Evolutionary conservation across 92 coral and sea anemone genomes (phyloP), one percentile per base, ranked within the genome.

Genomic region (Parazoanthus darwini): DNA sequence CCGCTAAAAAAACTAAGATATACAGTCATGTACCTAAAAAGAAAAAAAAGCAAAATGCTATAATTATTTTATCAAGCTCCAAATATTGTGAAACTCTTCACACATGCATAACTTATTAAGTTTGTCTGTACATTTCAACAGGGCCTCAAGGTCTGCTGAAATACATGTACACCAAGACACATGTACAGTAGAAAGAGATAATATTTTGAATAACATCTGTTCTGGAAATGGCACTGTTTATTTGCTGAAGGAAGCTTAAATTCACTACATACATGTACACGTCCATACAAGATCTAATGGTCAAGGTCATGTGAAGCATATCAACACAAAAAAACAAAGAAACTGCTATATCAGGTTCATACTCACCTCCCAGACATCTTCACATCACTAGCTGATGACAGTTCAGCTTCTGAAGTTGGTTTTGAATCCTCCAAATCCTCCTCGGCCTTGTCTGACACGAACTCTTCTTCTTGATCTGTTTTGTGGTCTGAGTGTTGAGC

Each of bases 311-410:
- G 70, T 22, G 25, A 63, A 63, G 20, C 58, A 51, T 51, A 0
- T 14, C 78, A 74, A 35, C 8, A n/a, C 39, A 11, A 76, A 20
- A 20, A 22, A 20, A 37, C 10, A 6, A 76, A 42, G 48, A 76
- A 39, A 22, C 13, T 18, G 29, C 8, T 37, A 33, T 9, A 76
- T 18, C 42, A 39, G 48, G 54, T 10, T 39, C 80, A 26, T 16
- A 44, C 35, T 76, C 42, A 76, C 80, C 80, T 76, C 15, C 33
- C 54, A 37, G 80, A 76, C 13, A 33, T 76, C 50, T 76, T 76
- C 33, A 76, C 80, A 76, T 76, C 51, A 22, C 80, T 76, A 3
- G 80, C 80, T 76, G 80, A 76, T 20, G 80, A 76, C 80, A 25
- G 54, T 76, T 76, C 80, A 76, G 80, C 80, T 76, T 76, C 80